phyloP scores from a whole-genome alignment of 1,140 invertebrate species.

The Leptinotarsa lineolata region DNA sequence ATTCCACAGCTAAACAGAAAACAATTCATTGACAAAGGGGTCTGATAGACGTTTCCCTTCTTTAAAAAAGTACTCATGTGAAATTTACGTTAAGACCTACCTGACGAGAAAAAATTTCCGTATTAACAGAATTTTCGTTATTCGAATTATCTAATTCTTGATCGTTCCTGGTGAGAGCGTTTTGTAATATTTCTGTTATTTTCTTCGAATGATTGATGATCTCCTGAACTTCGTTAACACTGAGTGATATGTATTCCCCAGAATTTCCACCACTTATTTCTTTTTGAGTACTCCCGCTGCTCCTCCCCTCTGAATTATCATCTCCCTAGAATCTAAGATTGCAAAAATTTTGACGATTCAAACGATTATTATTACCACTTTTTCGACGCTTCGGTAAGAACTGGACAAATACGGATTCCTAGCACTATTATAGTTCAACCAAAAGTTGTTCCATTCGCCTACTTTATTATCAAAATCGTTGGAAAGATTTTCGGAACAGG shows the following conservation, averaged over 20 bases:
- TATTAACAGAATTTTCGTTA: conserved; percentile 19
- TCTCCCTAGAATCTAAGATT: conserved; percentile 37
- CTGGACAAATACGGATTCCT: conserved; percentile 49
- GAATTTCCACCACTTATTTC: conserved; percentile 50
- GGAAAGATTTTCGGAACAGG: background rate
- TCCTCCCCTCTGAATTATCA: conserved; percentile 50
- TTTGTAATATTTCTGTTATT: conserved; percentile 26
- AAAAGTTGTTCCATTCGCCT: conserved; percentile 56
- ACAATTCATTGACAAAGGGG: background rate
- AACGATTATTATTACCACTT: conserved; percentile 18
- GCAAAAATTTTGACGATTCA: background rate
- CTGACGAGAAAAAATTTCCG: conserved; percentile 26
- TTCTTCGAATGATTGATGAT: conserved; percentile 35
- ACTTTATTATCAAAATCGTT: conserved; percentile 51
- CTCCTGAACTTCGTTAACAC: conserved; percentile 51
- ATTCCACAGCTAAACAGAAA: background rate
- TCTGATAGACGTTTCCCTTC: background rate
- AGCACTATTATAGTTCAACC: conserved; percentile 53
- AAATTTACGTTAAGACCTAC: conserved; percentile 12
- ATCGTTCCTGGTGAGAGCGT: conserved; percentile 17
- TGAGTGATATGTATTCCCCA: conserved; percentile 46
- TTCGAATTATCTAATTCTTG: conserved; percentile 27
- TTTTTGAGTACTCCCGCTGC: conserved; percentile 49
- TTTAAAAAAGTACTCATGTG: conserved; percentile 12
- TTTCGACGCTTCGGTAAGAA: conserved; percentile 39